Evolutionary conservation across 2,797 vertebrate genomes (phyloP).

Genomic region (Lepilemur ruficaudatus): DNA sequence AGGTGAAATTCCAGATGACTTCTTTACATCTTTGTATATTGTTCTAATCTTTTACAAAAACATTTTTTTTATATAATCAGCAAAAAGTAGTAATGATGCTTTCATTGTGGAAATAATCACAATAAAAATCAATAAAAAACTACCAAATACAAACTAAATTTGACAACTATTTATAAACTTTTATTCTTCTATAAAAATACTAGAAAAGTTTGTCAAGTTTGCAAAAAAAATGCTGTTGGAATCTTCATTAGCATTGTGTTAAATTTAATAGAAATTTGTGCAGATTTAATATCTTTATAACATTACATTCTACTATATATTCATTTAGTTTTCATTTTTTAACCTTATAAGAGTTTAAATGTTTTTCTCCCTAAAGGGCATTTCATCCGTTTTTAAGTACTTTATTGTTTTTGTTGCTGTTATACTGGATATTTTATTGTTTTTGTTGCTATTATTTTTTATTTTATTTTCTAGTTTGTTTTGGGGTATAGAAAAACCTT

Average conservation of each 20-base stretch:
- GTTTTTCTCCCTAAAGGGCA: not conserved
- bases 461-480: conserved; percentile 14
- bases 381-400: not conserved
- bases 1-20: not conserved
- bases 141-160: not conserved
- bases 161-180: not conserved
- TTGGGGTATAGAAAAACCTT: not conserved
- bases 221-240: not conserved
- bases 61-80: not conserved
- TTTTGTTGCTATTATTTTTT: conserved; percentile 22
- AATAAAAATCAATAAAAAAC: not conserved
- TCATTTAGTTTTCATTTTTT: not conserved
- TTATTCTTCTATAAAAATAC: not conserved
- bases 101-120: not conserved
- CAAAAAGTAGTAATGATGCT: not conserved
- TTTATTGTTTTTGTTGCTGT: not conserved
- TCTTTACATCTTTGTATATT: not conserved
- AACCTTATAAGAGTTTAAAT: not conserved
- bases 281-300: not conserved
- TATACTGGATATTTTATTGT: not conserved
- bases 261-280: not conserved
- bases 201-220: not conserved
- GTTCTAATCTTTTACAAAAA: not conserved
- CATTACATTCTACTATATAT: not conserved
- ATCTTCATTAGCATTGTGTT: not conserved